These are phyloP conservation scores for Pelobates cultripes DNA, from an alignment of 2,797 vertebrate genomes.

Conservation along the genomic window DNA sequence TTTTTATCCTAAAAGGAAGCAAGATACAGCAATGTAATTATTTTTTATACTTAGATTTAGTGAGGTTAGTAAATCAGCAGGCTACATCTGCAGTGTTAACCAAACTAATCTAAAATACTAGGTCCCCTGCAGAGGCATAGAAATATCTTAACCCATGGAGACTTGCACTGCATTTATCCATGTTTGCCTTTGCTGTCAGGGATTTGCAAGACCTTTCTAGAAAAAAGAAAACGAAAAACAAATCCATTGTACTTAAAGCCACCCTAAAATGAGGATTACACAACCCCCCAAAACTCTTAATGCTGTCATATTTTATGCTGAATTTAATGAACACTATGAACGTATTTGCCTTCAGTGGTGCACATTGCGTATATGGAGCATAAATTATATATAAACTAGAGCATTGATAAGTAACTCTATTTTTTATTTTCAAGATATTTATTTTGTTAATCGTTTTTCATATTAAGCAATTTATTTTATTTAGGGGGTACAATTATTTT, in stretches of 20 bases:
- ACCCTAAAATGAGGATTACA: constrained; percentile 56
- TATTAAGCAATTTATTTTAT: too few relatives aligned
- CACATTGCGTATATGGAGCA: too few relatives aligned
- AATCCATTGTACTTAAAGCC: constrained; percentile 65
- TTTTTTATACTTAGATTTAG: constrained; percentile 67
- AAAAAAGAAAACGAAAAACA: constrained; percentile 57
- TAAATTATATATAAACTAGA: too few relatives aligned
- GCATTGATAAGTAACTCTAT: too few relatives aligned
- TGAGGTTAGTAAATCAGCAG: constrained; percentile 70
- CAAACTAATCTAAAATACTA: constrained; percentile 73
- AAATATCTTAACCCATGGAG: constrained; percentile 70
- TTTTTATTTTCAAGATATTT: too few relatives aligned
- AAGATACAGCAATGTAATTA: constrained; percentile 69
- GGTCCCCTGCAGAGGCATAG: constrained; percentile 68
- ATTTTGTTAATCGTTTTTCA: too few relatives aligned
- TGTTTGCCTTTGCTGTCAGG: constrained; percentile 68
- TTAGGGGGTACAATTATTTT: too few relatives aligned
- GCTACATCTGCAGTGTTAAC: constrained; percentile 71
- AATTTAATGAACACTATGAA: too few relatives aligned
- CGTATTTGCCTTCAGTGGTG: too few relatives aligned
- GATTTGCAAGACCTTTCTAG: constrained; percentile 61
- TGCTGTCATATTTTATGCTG: too few relatives aligned
- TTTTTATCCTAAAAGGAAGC: constrained; percentile 7
- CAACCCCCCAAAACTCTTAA: not conserved
- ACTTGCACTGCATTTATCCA: constrained; percentile 68